These are phyloP conservation scores for Lasioglossum zephyrum DNA, from an alignment of 2,888 invertebrate genomes.

Conservation along the genomic window DNA sequence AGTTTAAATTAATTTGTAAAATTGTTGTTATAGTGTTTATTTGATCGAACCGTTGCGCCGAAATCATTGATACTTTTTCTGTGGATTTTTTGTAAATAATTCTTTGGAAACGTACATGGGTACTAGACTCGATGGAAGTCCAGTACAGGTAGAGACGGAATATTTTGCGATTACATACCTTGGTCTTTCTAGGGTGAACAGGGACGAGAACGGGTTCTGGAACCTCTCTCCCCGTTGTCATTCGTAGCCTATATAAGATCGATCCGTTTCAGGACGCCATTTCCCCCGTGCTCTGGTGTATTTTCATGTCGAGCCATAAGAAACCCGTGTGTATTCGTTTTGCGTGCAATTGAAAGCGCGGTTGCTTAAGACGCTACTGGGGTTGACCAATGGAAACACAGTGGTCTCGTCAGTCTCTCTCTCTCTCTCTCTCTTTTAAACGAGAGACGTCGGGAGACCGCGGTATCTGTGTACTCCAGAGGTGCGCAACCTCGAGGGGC, in stretches of 20 bases:
- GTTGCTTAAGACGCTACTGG: constrained; percentile 49
- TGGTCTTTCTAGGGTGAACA: background rate
- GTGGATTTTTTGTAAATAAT: too few species aligned
- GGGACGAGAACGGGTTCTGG: background rate
- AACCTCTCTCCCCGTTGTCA: background rate
- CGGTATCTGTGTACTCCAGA: constrained; percentile 48
- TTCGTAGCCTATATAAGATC: constrained; percentile 27
- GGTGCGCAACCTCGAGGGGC: constrained; percentile 49
- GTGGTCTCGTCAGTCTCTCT: constrained; percentile 47
- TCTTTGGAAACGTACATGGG: too few species aligned
- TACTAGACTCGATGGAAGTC: too few species aligned
- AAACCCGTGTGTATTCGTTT: constrained; percentile 11
- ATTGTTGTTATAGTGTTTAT: too few species aligned
- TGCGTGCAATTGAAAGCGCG: constrained; percentile 50
- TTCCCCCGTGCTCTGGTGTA: background rate
- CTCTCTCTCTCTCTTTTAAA: constrained; percentile 3
- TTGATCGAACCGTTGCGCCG: too few species aligned
- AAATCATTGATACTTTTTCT: too few species aligned
- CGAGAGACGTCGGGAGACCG: constrained; percentile 32
- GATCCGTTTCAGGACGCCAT: constrained; percentile 13
- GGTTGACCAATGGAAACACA: constrained; percentile 60
- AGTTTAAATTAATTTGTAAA: too few species aligned
- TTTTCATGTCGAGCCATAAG: constrained; percentile 20
- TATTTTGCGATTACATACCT: background rate
- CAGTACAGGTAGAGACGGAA: background rate